Evolutionary conservation across 2,113 vertebrate genomes (phyloP).

Genomic region (Silurus meridionalis): DNA sequence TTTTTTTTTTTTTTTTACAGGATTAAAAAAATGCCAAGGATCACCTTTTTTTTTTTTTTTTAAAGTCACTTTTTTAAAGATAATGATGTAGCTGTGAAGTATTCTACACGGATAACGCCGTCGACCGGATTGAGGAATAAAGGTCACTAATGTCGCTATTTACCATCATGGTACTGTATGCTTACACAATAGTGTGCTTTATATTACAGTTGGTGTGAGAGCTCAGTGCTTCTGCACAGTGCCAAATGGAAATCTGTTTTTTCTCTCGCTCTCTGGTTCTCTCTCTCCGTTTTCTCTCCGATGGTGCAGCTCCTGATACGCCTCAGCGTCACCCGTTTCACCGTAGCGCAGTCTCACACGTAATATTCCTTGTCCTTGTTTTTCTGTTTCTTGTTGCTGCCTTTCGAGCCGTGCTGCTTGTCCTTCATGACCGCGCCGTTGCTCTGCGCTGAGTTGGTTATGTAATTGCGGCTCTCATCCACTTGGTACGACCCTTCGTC

Average conservation of each 20-base stretch:
- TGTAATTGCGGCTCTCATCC: constrained; percentile 99
- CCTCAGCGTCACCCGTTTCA: constrained; percentile 23
- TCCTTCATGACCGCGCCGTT: constrained; percentile 96
- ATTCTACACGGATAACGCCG: constrained; percentile 86
- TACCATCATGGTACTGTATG: constrained; percentile 68
- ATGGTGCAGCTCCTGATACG: constrained; percentile 41
- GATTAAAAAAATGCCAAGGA: constrained; percentile 74
- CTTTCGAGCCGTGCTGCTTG: constrained; percentile 93
- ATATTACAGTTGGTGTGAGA: constrained; percentile 88
- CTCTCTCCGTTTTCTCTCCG: constrained; percentile 24
- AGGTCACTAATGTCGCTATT: constrained; percentile 79
- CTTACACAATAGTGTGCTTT: constrained; percentile 88
- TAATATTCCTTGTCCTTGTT: constrained; percentile 99
- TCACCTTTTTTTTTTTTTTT: constrained; percentile 57
- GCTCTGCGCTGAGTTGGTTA: constrained; percentile 99
- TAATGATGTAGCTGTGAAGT: constrained; percentile 88
- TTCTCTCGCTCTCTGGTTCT: constrained; percentile 59
- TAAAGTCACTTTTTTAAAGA: constrained; percentile 85
- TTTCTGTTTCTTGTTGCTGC: constrained; percentile 97
- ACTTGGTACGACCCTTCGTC: constrained; percentile 99
- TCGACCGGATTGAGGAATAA: constrained; percentile 83
- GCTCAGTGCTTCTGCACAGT: constrained; percentile 80
- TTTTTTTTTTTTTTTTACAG: constrained; percentile 65
- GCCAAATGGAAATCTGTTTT: constrained; percentile 68
- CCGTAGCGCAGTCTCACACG: constrained; percentile 76